A percentile compares a stretch with the other conserved stretches of the same genome.
These are phyloP conservation scores for Phortica okadai DNA, from an alignment of 2,888 invertebrate genomes.

Conservation along the genomic window DNA sequence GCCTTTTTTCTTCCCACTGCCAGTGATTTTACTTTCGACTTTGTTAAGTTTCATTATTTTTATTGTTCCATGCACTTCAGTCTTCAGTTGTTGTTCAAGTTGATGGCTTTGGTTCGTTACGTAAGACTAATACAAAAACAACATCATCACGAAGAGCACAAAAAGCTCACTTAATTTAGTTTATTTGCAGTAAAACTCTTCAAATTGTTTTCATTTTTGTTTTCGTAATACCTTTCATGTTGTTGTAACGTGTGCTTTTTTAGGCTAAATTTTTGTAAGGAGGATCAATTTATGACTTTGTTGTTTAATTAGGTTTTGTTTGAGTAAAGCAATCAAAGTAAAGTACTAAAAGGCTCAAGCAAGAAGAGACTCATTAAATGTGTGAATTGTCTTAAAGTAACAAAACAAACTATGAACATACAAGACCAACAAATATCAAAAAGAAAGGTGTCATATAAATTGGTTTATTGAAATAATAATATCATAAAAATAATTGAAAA, in stretches of 20 bases:
- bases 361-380: no score
- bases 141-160: neutral
- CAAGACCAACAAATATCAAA: no score
- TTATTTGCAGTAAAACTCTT: conserved; percentile 31
- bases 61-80: conserved; percentile 28
- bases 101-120: conserved; percentile 37
- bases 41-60: conserved; percentile 29
- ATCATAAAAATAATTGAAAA: neutral
- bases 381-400: no score
- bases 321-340: neutral
- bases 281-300: neutral
- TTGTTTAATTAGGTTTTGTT: neutral
- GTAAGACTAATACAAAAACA: neutral
- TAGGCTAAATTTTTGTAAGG: neutral
- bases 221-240: conserved; percentile 44
- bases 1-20: neutral
- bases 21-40: conserved; percentile 1
- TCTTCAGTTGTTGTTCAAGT: conserved; percentile 37
- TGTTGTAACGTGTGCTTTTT: neutral
- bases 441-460: neutral
- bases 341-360: no score
- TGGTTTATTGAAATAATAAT: neutral
- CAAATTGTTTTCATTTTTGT: conserved; percentile 57
- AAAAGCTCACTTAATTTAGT: conserved; percentile 36
- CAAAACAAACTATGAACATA: no score